Base-by-base conservation (phyloP, 2,113 vertebrate genomes). In the Pycnonotus jocosus region DNA sequence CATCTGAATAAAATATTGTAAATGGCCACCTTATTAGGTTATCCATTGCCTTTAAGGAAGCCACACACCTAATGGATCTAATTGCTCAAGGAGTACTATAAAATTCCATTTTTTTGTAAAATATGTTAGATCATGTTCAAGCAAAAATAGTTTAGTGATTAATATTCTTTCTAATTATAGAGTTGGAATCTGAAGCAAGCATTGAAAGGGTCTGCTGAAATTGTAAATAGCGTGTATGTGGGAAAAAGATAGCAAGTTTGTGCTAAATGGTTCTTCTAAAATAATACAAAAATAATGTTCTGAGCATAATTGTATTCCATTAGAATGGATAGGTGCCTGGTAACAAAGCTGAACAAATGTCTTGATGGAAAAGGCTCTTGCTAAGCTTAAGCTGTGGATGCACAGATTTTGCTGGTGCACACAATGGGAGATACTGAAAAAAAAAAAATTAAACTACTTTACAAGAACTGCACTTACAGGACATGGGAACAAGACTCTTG, bases 91-190 rank as follows among this genome's bases (percentile, higher is more conserved):
- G 68, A 95, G 35, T 58, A 86, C 88, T 90, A 94, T 66, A 94
- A 70, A 95, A 88, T 93, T 92, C 62, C 30, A 19, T 48, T 80
- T 68, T 60, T 54, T 23, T 3, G 7, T 80, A 90, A 92, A 97
- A 91, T 66, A 65, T 19, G 57, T 96, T 95, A 95, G 79, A 72
- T 94, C 85, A 84, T 70, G 71, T 95, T 88, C 83, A 78, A 95
- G 68, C 58, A 96, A 97, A 70, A 96, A 91, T 86, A 94, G 74
- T 60, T 93, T 77, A 35, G 20, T 92, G 72, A 93, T 96, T 96
- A 95, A 97, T 97, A 92, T 61, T 69, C 35, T 94, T 44, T 96
- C 92, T 95, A 97, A 96, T 95, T 96, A 90, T 60, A 79, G n/a
- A 96, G 62, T 17, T 83, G 68, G 95, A 96, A 77, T 86, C 80